Evolutionary conservation across 92 coral and sea anemone genomes (phyloP).

Genomic region (Epizoanthus illoricatus): DNA sequence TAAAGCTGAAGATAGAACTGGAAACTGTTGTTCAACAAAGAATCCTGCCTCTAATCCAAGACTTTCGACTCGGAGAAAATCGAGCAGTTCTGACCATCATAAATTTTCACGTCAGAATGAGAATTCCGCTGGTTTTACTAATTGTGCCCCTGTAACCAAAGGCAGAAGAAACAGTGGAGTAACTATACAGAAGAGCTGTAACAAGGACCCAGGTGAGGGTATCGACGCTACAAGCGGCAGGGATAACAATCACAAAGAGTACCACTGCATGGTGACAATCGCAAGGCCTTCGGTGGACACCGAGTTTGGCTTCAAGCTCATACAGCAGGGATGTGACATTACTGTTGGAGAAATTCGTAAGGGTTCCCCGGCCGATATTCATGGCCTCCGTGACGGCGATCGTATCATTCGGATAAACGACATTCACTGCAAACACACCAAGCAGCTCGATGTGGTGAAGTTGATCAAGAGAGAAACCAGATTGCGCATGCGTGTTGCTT

Average conservation of each 20-base stretch:
- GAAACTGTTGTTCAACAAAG: background rate
- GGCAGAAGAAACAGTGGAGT: background rate
- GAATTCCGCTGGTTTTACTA: no score
- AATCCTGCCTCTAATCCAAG: background rate
- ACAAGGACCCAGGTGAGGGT: background rate
- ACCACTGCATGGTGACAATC: constrained; percentile 32
- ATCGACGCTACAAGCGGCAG: background rate
- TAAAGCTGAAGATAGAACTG: constrained; percentile 15
- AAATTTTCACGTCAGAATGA: background rate
- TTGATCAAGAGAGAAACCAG: constrained; percentile 41
- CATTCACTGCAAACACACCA: constrained; percentile 38
- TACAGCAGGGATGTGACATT: constrained; percentile 40
- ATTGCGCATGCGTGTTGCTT: constrained; percentile 40
- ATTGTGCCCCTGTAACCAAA: no score
- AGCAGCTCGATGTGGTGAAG: constrained; percentile 42
- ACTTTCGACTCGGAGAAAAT: constrained; percentile 5
- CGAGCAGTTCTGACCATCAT: background rate
- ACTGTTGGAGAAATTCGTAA: constrained; percentile 49
- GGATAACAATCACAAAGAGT: background rate
- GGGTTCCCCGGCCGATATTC: constrained; percentile 56
- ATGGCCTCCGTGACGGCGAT: constrained; percentile 57
- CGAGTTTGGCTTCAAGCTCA: constrained; percentile 63
- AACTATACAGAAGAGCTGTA: background rate
- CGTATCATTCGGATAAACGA: constrained; percentile 54
- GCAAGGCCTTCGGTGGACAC: constrained; percentile 48